Base-by-base conservation (phyloP, 1,140 invertebrate species). In the Samia ricini region DNA sequence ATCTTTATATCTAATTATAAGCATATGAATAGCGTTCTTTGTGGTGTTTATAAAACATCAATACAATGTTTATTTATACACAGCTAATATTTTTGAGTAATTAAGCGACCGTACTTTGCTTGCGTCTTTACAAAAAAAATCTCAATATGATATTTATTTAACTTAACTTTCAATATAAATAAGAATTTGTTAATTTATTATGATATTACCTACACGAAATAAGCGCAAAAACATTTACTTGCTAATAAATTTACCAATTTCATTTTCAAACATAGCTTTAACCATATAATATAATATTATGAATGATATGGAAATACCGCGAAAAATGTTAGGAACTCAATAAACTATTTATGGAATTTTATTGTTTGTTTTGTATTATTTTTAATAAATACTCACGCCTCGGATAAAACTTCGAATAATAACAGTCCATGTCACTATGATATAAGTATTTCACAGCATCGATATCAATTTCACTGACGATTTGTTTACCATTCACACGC, bases 351-450 rank as follows among this genome's bases (percentile, higher is more conserved):
- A 6, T 79, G 75, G 79, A 81, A 88, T 86, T 81, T 85, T 77
- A 80, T 85, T 89, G 81, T 85, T 85, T 84, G 77, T 83, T 79
- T 75, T 83, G 64, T 74, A 66, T 73, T 71, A 77, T 65, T 73
- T 71, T 54, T 67, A 78, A 76, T 76, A 81, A 81, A 83, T 88
- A 91, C 89, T 91, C 81, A 91, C 89, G 88, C 80, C 88, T 90
- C 66, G 88, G 88, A 74, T 88, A 90, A 89, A 90, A 90, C 80
- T 90, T 91, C 26, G 89, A 89, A 76, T 89, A 90, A 86, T 90
- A 90, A 87, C 90, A 91, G 89, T 91, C 90, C 90, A 91, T 91
- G 70, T 79, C 85, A 86, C 82, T 72, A 59, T 4, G 66, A 70
- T 42, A 42, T 74, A 71, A 76, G 69, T 76, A 83, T 78, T 79